Conservation (phyloP, 2,888 invertebrate genomes). For the Asteroscopus sphinx region DNA sequence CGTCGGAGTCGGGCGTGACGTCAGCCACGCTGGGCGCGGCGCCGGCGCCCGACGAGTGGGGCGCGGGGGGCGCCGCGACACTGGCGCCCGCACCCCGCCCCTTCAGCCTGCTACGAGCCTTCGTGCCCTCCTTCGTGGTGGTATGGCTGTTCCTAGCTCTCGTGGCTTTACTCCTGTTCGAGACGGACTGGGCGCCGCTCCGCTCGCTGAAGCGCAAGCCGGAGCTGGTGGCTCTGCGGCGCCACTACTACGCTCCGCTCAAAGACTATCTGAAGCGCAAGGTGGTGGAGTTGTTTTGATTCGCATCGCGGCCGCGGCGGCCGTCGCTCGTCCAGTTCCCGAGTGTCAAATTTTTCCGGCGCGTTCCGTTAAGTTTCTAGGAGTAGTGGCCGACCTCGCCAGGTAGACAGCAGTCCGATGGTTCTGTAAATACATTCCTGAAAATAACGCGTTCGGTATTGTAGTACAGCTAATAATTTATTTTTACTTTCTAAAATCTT, state of each 20-base stretch:
- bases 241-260: conserved; percentile 95
- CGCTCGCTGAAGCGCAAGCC: conserved; percentile 93
- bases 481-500: conserved; percentile 21
- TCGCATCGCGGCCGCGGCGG: conserved; percentile 48
- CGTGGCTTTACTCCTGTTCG: conserved; percentile 93
- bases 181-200: conserved; percentile 94
- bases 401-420: conserved; percentile 13
- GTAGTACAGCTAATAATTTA: conserved; percentile 14
- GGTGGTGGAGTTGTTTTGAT: conserved; percentile 91
- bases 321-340: conserved; percentile 56
- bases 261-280: conserved; percentile 93
- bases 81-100: conserved; percentile 69
- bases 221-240: conserved; percentile 93
- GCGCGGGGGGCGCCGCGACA: conserved; percentile 58
- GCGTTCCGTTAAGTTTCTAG: conserved; percentile 67
- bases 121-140: conserved; percentile 94
- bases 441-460: conserved; percentile 6
- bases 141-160: conserved; percentile 92
- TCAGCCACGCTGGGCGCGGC: no score
- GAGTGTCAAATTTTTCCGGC: conserved; percentile 78
- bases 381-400: conserved; percentile 24
- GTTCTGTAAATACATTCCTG: conserved; percentile 10
- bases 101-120: conserved; percentile 92
- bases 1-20: conserved; percentile 93
- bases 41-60: conserved; percentile 44